Conservation (phyloP, 1,140 invertebrate genomes). For the Parapsyche elsis region DNA sequence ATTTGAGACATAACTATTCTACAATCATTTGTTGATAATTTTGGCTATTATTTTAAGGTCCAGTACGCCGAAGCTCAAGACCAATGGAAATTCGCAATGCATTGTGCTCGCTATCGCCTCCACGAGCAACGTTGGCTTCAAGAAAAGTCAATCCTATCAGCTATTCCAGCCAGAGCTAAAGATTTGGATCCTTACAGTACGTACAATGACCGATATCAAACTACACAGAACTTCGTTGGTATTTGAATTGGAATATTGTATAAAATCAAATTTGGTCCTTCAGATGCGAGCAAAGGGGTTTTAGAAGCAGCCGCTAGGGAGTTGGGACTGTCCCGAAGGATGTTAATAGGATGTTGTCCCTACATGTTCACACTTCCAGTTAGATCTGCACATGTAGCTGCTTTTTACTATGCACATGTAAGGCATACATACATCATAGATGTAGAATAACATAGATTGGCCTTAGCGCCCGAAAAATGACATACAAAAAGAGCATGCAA, state of each 20-base stretch:
- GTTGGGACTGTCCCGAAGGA: slow-evolving; percentile 45
- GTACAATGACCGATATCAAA: neutral
- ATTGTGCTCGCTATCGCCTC: slow-evolving; percentile 49
- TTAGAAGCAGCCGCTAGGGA: slow-evolving; percentile 52
- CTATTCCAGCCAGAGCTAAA: slow-evolving; percentile 45
- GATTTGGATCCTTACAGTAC: slow-evolving; percentile 47
- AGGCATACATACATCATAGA: no score
- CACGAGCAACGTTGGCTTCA: slow-evolving; percentile 50
- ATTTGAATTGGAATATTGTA: neutral
- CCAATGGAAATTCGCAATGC: slow-evolving; percentile 51
- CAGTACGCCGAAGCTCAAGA: slow-evolving; percentile 53
- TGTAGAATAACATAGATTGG: no score
- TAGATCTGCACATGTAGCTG: slow-evolving; percentile 46
- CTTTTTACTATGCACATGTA: slow-evolving; percentile 52
- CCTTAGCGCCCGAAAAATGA: no score
- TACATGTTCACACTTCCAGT: slow-evolving; percentile 42
- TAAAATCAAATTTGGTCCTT: neutral
- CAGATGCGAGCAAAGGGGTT: slow-evolving; percentile 44
- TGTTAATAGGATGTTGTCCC: slow-evolving; percentile 49
- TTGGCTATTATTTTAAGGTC: slow-evolving; percentile 37
- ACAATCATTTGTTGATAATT: no score
- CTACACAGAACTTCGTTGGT: neutral
- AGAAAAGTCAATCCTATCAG: slow-evolving; percentile 41
- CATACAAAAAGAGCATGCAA: no score
- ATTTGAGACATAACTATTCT: no score